Base-by-base conservation (phyloP, 2,113 vertebrate genomes). In the Illadopsis cleaveri region DNA sequence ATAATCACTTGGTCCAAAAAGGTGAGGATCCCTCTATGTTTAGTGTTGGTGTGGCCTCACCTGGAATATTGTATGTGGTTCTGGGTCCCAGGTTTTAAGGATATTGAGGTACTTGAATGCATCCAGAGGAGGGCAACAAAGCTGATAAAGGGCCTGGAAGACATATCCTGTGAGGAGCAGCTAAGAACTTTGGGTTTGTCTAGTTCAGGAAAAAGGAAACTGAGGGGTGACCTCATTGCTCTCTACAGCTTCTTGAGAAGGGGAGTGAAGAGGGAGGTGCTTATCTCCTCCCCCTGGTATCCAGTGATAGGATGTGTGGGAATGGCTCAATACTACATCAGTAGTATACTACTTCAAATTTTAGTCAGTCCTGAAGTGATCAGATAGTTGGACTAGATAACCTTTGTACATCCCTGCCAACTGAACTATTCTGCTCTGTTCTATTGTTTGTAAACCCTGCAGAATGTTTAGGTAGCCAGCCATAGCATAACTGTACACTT, bases 31-130 rank as follows among this genome's bases (percentile, higher is more conserved):
- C 14, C 11, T 10, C 44, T 83, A 2, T 76, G 51, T 69, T 77
- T 77, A 69, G 5, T 6, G 3, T 42, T 66, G 28, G 2, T 50
- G 35, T 8, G 0, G 44, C 30, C 57, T 77, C 54, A 51, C 6
- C 21, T 73, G 25, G 6, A 56, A 22, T 61, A 24, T 0, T 51
- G 12, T 44, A 8, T 61, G 38, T 0, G 1, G 5, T 66, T 72
- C 48, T 51, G 21, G 12, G 6, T 10, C 30, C 19, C 71, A n/a
- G 19, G 28, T 50, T 62, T 71, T 68, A 42, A 64, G 42, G 33
- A 12, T 72, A 17, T 33, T 48, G 57, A 80, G 23, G 33, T 89
- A n/a, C 10, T 71, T 71, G 30, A 73, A 47, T 60, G 13, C 15
- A 4, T 38, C 30, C 50, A 72, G 69, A 81, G 56, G 27, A 66